phyloP scores from a whole-genome alignment of 2,113 vertebrate species.

The Channa maculata region DNA sequence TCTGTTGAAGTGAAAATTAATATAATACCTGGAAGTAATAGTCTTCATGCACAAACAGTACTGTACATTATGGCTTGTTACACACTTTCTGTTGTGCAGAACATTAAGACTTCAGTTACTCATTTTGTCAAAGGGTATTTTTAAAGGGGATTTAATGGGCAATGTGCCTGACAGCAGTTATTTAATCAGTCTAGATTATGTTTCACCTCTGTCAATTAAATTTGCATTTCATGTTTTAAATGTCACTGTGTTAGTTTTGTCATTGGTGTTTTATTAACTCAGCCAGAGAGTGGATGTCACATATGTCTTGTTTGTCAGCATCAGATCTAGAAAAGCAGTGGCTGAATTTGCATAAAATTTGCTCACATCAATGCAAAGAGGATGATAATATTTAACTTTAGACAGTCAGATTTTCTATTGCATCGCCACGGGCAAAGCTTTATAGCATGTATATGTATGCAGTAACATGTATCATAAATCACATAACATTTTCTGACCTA shows the following conservation, averaged over 20 bases:
- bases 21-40: neutral
- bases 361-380: neutral
- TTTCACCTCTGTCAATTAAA: slow-evolving; percentile 17
- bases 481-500: too few relatives aligned
- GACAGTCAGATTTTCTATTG: neutral
- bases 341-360: neutral
- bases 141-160: slow-evolving; percentile 1
- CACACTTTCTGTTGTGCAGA: slow-evolving; percentile 3
- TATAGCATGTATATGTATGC: too few relatives aligned
- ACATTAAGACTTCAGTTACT: neutral
- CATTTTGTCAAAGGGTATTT: neutral
- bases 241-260: slow-evolving; percentile 12
- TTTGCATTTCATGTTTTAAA: slow-evolving; percentile 27
- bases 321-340: neutral
- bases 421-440: neutral
- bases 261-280: neutral
- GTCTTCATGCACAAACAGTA: neutral
- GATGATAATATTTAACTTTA: neutral
- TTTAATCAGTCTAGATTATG: slow-evolving; percentile 24
- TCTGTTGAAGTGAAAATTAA: neutral
- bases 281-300: neutral
- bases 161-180: slow-evolving; percentile 32
- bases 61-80: neutral
- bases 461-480: too few relatives aligned
- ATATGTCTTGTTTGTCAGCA: neutral